Conservation (phyloP, 2,888 invertebrate species). For the Conomelus anceps region DNA sequence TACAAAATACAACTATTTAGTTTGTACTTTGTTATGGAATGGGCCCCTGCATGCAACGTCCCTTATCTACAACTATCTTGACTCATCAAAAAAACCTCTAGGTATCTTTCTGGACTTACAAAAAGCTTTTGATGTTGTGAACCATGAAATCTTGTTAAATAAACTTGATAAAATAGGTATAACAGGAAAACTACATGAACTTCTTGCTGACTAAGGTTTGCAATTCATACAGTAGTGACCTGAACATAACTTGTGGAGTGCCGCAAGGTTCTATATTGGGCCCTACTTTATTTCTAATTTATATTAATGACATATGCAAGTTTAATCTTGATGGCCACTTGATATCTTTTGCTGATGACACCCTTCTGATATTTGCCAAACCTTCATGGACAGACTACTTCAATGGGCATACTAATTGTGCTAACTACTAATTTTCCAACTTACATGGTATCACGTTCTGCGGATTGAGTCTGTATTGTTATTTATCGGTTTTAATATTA, state of each 20-base stretch:
- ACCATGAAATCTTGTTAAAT: not conserved
- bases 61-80: not conserved
- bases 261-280: slow-evolving; percentile 21
- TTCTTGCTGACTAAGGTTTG: not conserved
- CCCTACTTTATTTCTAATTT: slow-evolving; percentile 17
- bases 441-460: too few species aligned
- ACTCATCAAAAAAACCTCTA: not conserved
- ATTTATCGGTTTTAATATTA: too few species aligned
- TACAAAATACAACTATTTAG: too few species aligned
- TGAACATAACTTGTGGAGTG: not conserved
- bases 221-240: not conserved
- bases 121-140: slow-evolving; percentile 14
- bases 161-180: not conserved
- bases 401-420: too few species aligned
- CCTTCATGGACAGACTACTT: not conserved
- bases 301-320: slow-evolving; percentile 16
- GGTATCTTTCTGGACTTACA: not conserved
- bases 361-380: not conserved
- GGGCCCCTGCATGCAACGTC: not conserved
- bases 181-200: not conserved
- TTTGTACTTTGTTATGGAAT: too few species aligned
- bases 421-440: not conserved
- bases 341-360: slow-evolving; percentile 17
- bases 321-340: slow-evolving; percentile 10
- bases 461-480: too few species aligned